Base-by-base conservation (phyloP, 2,888 invertebrate species). In the Stratiomys singularior region DNA sequence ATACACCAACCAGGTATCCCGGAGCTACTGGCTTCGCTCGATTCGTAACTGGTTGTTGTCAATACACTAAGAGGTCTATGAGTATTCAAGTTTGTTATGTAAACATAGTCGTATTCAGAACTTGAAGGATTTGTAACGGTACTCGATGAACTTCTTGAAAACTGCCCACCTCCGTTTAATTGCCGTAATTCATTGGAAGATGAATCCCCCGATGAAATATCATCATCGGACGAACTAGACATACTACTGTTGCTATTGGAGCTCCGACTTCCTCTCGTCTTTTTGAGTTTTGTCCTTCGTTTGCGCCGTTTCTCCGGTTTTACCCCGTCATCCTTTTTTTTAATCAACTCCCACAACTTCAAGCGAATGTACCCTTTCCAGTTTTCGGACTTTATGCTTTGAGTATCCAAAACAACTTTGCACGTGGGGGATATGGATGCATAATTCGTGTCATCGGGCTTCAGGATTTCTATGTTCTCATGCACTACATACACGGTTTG, bases 401-500 rank as follows among this genome's bases (percentile, higher is more conserved):
- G 84, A 9, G 84, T 82, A 85, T 92, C 91, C 78, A 91, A 88
- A 21, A 89, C 87, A 76, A 92, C 89, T 83, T 90, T 91, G 83
- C 93, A 92, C 72, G 90, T 90, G 0, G 91, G 89, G 0, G 85
- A 83, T 76, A 86, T 84, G 0, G 85, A 85, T 76, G 86, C 87
- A n/a, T 86, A 87, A 78, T 85, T 86, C 82, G 89, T 89, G 81
- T 92, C 91, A 56, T 90, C 89, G 0, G 91, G 89, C 76, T 92
- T 90, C 52, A 90, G 89, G 11, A 94, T 91, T 82, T 93, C 93
- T 44, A 94, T 90, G 79, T 93, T 93, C 82, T 94, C 92, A 81
- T 93, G 92, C 9, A 93, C 89, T 30, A 93, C 89, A 82, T 90
- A 93, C 69, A 93, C 89, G 58, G 93, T 88, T 56, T 91, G 90